Evolutionary conservation across 2,113 vertebrate genomes (phyloP).

Genomic region (Ia io): DNA sequence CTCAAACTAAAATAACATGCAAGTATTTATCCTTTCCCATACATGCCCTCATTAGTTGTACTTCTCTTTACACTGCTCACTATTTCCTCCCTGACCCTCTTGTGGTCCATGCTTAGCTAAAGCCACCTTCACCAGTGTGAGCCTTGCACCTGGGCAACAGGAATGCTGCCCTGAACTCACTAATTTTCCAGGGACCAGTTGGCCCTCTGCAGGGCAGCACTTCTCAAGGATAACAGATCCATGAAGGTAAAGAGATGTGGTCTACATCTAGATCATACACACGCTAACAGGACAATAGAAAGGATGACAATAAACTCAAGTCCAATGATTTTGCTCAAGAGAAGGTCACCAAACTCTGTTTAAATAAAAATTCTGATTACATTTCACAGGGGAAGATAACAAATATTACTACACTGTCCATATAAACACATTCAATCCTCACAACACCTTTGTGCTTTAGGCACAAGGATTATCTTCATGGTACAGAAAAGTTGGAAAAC

Average conservation of each 20-base stretch:
- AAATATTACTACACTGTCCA: background rate
- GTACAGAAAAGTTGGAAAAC: background rate
- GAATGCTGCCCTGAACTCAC: accelerated
- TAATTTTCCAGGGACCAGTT: background rate
- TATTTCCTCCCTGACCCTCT: background rate
- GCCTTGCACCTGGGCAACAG: background rate
- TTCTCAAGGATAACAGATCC: too few species aligned
- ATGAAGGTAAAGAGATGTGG: background rate
- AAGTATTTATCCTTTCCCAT: background rate
- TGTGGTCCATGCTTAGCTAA: background rate
- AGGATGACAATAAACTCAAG: background rate
- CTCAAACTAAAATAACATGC: background rate
- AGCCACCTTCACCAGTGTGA: accelerated
- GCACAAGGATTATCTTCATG: background rate
- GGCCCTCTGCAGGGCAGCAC: accelerated
- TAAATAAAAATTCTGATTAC: background rate
- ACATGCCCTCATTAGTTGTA: accelerated
- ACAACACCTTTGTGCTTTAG: background rate
- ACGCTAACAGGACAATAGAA: background rate
- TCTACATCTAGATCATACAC: accelerated
- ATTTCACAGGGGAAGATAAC: background rate
- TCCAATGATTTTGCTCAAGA: background rate
- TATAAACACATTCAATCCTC: background rate
- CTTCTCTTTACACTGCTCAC: accelerated
- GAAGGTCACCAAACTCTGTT: background rate